phyloP scores from a whole-genome alignment of 2,113 vertebrate species.

The Solenodon paradoxus region DNA sequence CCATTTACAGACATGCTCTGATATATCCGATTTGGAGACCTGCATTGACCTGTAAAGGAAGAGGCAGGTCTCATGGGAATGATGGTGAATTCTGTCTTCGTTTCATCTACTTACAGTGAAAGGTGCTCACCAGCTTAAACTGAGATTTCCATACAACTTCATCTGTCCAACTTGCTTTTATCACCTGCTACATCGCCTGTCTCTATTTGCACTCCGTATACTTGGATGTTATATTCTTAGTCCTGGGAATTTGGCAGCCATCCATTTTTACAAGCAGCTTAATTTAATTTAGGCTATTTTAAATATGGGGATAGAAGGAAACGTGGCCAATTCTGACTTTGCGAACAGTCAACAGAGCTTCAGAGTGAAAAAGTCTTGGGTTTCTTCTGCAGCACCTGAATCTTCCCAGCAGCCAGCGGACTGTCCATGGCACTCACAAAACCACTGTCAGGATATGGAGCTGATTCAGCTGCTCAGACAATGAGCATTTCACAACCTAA shows the following conservation, averaged over 20 bases:
- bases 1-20: not conserved
- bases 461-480: not conserved
- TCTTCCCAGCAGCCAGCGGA: accelerated
- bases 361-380: not conserved
- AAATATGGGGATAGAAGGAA: not conserved
- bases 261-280: not conserved
- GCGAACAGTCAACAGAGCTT: not conserved
- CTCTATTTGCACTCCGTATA: not conserved
- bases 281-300: not conserved
- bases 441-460: not conserved
- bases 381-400: not conserved
- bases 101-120: not conserved
- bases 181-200: not conserved
- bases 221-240: constrained; percentile 7
- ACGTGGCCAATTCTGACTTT: not conserved
- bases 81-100: not conserved
- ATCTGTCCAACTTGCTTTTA: not conserved
- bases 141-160: not conserved
- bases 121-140: not conserved
- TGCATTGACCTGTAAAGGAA: not conserved
- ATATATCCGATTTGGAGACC: not conserved
- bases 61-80: not conserved
- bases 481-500: constrained; percentile 36
- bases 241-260: constrained; percentile 3
- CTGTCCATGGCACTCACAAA: not conserved